Evolutionary conservation across 2,797 vertebrate species (phyloP).

Genomic region (Lepilemur ruficaudatus): DNA sequence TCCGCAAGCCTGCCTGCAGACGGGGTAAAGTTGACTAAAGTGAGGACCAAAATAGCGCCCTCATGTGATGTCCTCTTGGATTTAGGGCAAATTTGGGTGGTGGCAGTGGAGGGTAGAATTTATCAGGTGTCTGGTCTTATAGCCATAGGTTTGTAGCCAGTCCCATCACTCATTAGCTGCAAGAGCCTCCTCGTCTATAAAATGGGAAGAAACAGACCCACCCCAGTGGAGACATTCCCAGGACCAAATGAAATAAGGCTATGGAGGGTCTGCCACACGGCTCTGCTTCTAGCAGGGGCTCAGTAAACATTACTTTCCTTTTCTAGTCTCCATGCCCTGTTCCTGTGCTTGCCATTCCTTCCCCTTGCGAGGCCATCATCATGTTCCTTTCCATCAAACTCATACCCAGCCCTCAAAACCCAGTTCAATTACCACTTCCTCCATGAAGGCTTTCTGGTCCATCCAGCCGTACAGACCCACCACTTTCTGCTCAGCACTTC

Average conservation of each 20-base stretch:
- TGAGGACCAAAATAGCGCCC: not conserved
- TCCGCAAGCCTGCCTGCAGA: not conserved
- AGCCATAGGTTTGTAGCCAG: not conserved
- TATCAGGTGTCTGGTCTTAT: not conserved
- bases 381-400: not conserved
- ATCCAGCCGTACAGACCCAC: not conserved
- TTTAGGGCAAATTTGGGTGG: not conserved
- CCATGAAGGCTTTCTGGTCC: not conserved
- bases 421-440: not conserved
- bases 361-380: not conserved
- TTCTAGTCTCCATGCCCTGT: not conserved
- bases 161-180: not conserved
- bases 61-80: not conserved
- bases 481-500: not conserved
- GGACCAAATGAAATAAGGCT: not conserved
- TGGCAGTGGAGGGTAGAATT: not conserved
- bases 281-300: not conserved
- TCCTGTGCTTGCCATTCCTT: not conserved
- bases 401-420: constrained; percentile 14
- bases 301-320: not conserved
- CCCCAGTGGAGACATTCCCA: not conserved
- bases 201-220: not conserved
- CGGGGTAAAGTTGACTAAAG: not conserved
- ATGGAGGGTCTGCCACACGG: not conserved
- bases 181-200: not conserved